A percentile compares a stretch with the other conserved stretches of the same genome.
Conservation (phyloP, 2,113 vertebrate species). For the Clinocottus analis region DNA sequence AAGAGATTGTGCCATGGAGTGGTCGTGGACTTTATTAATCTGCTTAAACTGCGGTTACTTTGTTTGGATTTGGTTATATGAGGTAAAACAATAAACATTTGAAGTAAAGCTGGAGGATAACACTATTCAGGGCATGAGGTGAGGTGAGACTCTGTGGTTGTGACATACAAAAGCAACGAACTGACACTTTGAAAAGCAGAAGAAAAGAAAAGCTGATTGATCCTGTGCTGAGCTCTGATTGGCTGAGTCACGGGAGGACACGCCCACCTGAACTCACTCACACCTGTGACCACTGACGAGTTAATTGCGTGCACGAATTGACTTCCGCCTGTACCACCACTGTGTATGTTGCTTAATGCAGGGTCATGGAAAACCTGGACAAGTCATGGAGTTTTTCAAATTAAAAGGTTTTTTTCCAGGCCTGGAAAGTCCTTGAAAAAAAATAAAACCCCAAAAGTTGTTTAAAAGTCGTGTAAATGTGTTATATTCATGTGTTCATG, state of each 20-base stretch:
- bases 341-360: background rate
- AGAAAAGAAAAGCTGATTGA: no score
- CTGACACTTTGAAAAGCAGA: background rate
- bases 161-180: constrained; percentile 28
- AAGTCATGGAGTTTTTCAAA: no score
- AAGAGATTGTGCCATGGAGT: background rate
- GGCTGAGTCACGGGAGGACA: background rate
- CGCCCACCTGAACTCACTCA: background rate
- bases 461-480: no score
- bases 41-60: background rate
- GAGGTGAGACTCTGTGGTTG: background rate
- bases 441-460: no score
- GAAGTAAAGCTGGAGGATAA: background rate
- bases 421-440: no score
- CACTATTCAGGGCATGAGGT: constrained; percentile 55
- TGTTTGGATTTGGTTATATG: background rate
- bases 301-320: background rate
- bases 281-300: constrained; percentile 15
- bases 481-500: no score
- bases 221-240: constrained; percentile 24
- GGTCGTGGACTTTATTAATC: background rate
- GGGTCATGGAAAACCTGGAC: no score
- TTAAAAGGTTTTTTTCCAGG: no score
- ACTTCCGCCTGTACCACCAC: background rate
- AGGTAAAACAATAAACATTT: background rate